Evolutionary conservation across 1,140 invertebrate genomes (phyloP).

Genomic region (Lepidostoma basale): DNA sequence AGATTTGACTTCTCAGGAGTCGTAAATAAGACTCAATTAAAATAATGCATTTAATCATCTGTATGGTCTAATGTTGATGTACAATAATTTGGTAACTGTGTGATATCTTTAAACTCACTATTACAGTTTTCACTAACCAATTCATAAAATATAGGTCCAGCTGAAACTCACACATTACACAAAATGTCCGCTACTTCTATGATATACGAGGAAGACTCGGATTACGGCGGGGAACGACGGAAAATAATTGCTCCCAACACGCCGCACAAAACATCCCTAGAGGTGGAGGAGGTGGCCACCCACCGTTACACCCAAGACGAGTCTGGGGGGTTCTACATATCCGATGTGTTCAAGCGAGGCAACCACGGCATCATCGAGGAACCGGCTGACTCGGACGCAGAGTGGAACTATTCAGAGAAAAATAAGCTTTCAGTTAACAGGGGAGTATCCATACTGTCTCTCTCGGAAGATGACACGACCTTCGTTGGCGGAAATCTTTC

Average conservation of each 20-base stretch:
- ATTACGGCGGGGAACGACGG: conserved; percentile 52
- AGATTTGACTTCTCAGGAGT: conserved; percentile 9
- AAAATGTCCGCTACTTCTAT: conserved; percentile 68
- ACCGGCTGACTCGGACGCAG: conserved; percentile 60
- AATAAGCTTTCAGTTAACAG: conserved; percentile 54
- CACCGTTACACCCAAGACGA: conserved; percentile 66
- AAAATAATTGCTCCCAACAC: conserved; percentile 56
- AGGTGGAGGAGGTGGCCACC: conserved; percentile 67
- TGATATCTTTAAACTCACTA: conserved; percentile 31
- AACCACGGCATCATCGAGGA: conserved; percentile 62
- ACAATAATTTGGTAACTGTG: conserved; percentile 31
- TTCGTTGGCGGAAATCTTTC: conserved; percentile 62
- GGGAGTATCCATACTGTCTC: conserved; percentile 67
- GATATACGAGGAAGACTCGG: conserved; percentile 60
- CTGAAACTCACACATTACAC: conserved; percentile 68
- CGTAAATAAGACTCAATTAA: conserved; percentile 3
- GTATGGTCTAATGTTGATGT: conserved; percentile 23
- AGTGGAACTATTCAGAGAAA: conserved; percentile 50
- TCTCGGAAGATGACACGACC: conserved; percentile 69
- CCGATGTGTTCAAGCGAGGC: conserved; percentile 59
- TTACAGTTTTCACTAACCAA: conserved; percentile 41
- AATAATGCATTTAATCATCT: conserved; percentile 5
- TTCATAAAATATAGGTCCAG: conserved; percentile 61
- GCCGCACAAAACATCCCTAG: conserved; percentile 59
- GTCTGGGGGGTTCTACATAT: conserved; percentile 63